A percentile compares a stretch with the other conserved stretches of the same genome.
Evolutionary conservation across 1,140 invertebrate genomes (phyloP).

Genomic region (Phymastichus coffea): DNA sequence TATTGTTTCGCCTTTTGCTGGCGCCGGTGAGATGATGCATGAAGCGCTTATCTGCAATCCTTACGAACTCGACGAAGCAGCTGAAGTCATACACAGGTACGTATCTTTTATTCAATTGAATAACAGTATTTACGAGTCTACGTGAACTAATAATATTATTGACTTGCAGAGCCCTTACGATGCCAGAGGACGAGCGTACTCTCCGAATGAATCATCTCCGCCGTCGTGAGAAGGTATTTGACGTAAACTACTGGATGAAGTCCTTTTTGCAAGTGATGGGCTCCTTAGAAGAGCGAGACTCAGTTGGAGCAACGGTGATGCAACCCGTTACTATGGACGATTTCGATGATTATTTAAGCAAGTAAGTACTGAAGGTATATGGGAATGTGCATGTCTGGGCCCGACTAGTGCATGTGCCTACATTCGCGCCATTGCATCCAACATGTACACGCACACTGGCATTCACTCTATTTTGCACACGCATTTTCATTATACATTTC

Average conservation of each 20-base stretch:
- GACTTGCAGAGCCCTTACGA: slow-evolving; percentile 71
- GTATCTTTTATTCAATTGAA: slow-evolving; percentile 5
- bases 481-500: no score
- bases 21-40: slow-evolving; percentile 89
- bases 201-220: slow-evolving; percentile 84
- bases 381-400: slow-evolving; percentile 44
- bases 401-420: slow-evolving; percentile 46
- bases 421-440: background rate
- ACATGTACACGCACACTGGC: background rate
- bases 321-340: slow-evolving; percentile 83
- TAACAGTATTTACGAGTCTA: no score
- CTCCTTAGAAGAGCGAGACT: slow-evolving; percentile 75
- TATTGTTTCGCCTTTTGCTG: slow-evolving; percentile 87
- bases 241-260: slow-evolving; percentile 88
- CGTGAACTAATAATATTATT: no score
- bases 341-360: slow-evolving; percentile 82
- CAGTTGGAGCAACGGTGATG: slow-evolving; percentile 78
- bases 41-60: slow-evolving; percentile 88
- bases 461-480: no score
- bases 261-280: slow-evolving; percentile 85
- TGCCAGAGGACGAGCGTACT: slow-evolving; percentile 85
- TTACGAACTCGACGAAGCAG: slow-evolving; percentile 84
- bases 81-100: slow-evolving; percentile 81
- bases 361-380: slow-evolving; percentile 59
- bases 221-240: slow-evolving; percentile 76